Percentiles rank a stretch among this genome's conserved stretches.
phyloP scores from a whole-genome alignment of 2,113 vertebrate genomes.

The Daubentonia madagascariensis region DNA sequence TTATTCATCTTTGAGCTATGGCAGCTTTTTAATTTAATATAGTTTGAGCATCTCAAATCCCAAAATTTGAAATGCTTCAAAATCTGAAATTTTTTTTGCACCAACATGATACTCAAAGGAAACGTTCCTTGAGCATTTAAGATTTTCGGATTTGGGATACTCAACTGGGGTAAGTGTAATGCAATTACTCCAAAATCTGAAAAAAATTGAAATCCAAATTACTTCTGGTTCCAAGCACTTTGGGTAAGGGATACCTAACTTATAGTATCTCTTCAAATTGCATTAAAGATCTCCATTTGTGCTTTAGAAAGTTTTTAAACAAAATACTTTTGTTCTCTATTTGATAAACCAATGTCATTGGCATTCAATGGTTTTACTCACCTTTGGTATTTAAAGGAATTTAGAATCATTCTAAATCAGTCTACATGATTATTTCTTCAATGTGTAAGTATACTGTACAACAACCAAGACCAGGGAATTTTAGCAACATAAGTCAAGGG shows the following conservation, averaged over 20 bases:
- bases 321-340: neutral
- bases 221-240: neutral
- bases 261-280: neutral
- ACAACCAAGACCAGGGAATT: neutral
- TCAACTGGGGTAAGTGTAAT: neutral
- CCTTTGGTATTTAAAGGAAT: neutral
- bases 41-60: neutral
- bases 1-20: neutral
- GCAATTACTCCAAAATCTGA: neutral
- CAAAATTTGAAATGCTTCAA: neutral
- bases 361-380: neutral
- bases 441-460: neutral
- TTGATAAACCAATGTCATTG: neutral
- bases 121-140: neutral
- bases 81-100: neutral
- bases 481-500: neutral
- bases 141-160: neutral
- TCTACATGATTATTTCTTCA: neutral
- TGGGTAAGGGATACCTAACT: neutral
- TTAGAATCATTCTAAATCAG: neutral
- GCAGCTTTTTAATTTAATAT: neutral
- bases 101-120: neutral
- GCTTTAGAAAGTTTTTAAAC: neutral
- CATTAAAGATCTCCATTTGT: neutral
- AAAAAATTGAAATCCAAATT: neutral